Percentiles rank a stretch among this genome's conserved stretches.
Evolutionary conservation across 2,113 vertebrate genomes (phyloP).

Genomic region (Anoura caudifer): DNA sequence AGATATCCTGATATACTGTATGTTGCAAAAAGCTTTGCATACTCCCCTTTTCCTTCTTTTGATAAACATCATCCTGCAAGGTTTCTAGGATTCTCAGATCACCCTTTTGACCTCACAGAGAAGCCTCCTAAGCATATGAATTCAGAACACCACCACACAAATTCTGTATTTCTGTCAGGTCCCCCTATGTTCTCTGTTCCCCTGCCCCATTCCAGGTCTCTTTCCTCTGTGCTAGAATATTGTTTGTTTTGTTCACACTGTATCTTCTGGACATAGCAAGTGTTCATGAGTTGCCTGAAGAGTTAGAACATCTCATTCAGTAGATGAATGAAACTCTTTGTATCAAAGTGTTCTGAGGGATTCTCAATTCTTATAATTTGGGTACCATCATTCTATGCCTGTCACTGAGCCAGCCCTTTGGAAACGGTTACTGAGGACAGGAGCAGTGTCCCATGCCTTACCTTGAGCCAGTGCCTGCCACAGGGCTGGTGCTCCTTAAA

Average conservation of each 20-base stretch:
- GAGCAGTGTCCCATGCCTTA: background rate
- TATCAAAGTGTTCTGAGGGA: background rate
- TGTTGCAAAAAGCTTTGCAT: background rate
- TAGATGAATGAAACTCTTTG: background rate
- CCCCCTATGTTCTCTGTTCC: background rate
- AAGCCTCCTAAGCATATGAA: background rate
- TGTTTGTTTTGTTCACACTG: background rate
- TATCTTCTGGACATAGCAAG: background rate
- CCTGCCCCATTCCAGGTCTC: background rate
- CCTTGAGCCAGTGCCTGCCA: background rate
- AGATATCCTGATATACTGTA: too few relatives aligned
- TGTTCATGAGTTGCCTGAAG: background rate
- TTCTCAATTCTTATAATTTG: background rate
- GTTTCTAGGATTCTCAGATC: background rate
- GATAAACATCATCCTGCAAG: background rate
- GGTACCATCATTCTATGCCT: background rate
- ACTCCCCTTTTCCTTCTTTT: background rate
- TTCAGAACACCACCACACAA: background rate
- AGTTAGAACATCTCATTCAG: background rate
- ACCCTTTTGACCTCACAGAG: background rate
- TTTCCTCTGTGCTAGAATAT: background rate
- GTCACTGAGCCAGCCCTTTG: background rate
- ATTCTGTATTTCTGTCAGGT: background rate
- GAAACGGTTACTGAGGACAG: background rate
- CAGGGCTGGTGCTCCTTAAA: background rate